Conservation (phyloP, 35 echinoderm and acorn worm genomes). For the Nesometra sesokonis region DNA sequence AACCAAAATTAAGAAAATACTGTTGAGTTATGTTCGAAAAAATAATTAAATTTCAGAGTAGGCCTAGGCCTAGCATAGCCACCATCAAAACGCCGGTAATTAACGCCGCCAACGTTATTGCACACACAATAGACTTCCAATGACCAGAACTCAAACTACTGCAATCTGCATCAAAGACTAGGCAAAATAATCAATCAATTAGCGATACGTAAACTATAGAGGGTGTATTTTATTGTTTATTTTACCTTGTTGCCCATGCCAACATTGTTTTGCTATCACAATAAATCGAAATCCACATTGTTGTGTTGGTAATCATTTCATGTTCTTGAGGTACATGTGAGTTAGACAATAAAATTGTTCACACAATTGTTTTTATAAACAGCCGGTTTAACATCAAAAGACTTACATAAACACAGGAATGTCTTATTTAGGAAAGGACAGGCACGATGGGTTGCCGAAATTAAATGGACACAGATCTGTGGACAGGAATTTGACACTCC, state of each 20-base stretch:
- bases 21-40: no score
- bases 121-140: not conserved
- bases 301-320: not conserved
- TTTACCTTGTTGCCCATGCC: conserved; percentile 4
- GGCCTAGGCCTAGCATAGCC: not conserved
- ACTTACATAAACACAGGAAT: not conserved
- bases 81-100: not conserved
- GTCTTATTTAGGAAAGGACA: not conserved
- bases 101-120: not conserved
- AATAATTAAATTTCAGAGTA: not conserved
- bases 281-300: not conserved
- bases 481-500: conserved; percentile 8
- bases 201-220: not conserved
- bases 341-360: not conserved
- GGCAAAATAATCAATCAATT: not conserved
- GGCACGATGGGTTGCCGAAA: not conserved
- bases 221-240: not conserved
- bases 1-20: not conserved
- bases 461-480: not conserved
- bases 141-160: not conserved
- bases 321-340: not conserved
- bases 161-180: not conserved
- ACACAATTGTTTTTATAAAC: not conserved
- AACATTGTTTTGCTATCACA: not conserved
- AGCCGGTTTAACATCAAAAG: no score